Conservation (phyloP, 2,797 vertebrate genomes). For the Etheostoma nigrum region DNA sequence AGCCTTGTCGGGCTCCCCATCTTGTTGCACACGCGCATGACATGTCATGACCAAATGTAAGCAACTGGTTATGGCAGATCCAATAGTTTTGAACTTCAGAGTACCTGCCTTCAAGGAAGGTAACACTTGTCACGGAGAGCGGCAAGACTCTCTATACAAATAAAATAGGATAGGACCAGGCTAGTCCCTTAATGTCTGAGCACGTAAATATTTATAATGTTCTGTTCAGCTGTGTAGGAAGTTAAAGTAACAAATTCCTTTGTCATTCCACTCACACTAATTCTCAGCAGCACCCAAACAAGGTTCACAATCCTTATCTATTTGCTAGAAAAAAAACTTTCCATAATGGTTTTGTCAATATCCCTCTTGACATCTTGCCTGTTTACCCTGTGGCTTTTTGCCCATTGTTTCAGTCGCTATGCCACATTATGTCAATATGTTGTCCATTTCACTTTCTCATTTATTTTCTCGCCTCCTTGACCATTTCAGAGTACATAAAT, state of each 20-base stretch:
- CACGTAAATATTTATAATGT: conserved; percentile 18
- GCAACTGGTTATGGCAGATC: no score
- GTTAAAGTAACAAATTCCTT: conserved; percentile 26
- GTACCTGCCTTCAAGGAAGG: no score
- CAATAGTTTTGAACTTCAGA: no score
- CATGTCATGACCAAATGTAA: no score
- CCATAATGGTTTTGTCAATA: conserved; percentile 53
- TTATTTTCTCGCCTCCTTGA: conserved; percentile 24
- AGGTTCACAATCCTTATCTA: conserved; percentile 19
- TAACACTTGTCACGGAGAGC: no score
- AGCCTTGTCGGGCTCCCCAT: no score
- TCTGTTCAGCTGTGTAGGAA: conserved; percentile 25
- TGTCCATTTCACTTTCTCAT: conserved; percentile 38
- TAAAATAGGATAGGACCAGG: no score
- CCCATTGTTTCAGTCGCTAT: conserved; percentile 21
- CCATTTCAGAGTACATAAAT: conserved; percentile 48
- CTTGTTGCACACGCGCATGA: no score
- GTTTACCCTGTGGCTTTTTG: conserved; percentile 34
- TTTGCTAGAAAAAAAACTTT: conserved; percentile 26
- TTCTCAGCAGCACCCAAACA: conserved; percentile 20
- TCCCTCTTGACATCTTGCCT: conserved; percentile 24
- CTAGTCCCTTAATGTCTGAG: neutral
- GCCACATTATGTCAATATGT: conserved; percentile 47
- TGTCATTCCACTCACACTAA: conserved; percentile 19
- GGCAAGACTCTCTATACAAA: no score